These are phyloP conservation scores for Artibeus lituratus DNA, from an alignment of 2,797 vertebrate genomes.

Conservation along the genomic window DNA sequence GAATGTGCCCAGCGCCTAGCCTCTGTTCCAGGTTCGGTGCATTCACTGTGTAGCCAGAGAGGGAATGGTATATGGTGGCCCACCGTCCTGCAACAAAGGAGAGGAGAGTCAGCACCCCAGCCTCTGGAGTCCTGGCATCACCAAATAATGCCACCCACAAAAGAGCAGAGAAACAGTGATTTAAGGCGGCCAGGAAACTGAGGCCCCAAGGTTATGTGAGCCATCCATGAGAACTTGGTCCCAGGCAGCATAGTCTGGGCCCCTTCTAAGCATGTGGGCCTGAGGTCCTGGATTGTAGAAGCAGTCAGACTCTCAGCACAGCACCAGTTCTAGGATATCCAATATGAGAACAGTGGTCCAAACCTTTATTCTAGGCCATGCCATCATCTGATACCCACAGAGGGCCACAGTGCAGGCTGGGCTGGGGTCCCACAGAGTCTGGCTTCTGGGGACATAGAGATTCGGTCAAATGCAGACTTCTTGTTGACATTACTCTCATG, in stretches of 20 bases:
- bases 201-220: background rate
- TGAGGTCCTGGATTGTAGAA: background rate
- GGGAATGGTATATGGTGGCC: slow-evolving; percentile 80
- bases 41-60: slow-evolving; percentile 87
- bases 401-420: slow-evolving; percentile 87
- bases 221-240: background rate
- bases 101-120: background rate
- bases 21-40: slow-evolving; percentile 81
- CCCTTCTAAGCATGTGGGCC: background rate
- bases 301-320: rapidly evolving
- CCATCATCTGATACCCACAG: slow-evolving; percentile 91
- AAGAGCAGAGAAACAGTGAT: background rate
- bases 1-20: slow-evolving; percentile 82
- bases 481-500: background rate
- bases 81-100: slow-evolving; percentile 82
- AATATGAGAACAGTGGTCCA: slow-evolving; percentile 88
- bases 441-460: slow-evolving; percentile 83
- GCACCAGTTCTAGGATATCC: slow-evolving; percentile 88
- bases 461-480: background rate
- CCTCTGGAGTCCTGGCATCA: background rate
- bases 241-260: background rate
- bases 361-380: slow-evolving; percentile 89
- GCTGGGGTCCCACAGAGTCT: slow-evolving; percentile 81
- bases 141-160: background rate
- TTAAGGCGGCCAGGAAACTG: background rate